Evolutionary conservation across 2,888 invertebrate species (phyloP).

Genomic region (Orchestes rusci): DNA sequence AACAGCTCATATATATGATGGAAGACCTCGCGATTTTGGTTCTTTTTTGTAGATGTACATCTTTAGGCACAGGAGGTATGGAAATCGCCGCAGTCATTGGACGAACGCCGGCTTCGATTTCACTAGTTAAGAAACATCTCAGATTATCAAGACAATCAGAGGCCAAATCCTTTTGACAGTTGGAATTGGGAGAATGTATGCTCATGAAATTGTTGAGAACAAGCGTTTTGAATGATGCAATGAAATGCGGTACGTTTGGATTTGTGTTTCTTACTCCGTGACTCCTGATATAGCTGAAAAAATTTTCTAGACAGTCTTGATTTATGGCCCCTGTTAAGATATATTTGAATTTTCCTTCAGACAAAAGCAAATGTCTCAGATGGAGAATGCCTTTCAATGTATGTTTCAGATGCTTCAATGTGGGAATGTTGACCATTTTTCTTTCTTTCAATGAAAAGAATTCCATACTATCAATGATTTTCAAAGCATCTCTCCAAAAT

Average conservation of each 20-base stretch:
- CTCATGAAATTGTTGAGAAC: conserved; percentile 19
- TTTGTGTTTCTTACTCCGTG: conserved; percentile 16
- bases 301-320: conserved; percentile 20
- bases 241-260: conserved; percentile 16
- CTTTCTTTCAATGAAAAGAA: neutral
- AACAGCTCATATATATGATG: no score
- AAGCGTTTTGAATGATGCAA: conserved; percentile 16
- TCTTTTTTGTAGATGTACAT: no score
- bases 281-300: conserved; percentile 15
- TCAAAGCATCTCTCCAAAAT: neutral
- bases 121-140: conserved; percentile 15
- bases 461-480: neutral
- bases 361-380: conserved; percentile 9
- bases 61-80: no score
- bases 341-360: conserved; percentile 11
- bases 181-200: conserved; percentile 13
- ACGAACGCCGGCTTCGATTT: no score
- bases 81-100: no score
- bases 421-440: conserved; percentile 1
- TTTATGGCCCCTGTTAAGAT: conserved; percentile 15
- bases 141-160: conserved; percentile 16
- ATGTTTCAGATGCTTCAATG: conserved; percentile 12
- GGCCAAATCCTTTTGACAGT: conserved; percentile 16
- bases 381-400: conserved; percentile 9
- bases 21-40: no score